Evolutionary conservation across 2,888 invertebrate genomes (phyloP).

Genomic region (Pterobdella sp.): DNA sequence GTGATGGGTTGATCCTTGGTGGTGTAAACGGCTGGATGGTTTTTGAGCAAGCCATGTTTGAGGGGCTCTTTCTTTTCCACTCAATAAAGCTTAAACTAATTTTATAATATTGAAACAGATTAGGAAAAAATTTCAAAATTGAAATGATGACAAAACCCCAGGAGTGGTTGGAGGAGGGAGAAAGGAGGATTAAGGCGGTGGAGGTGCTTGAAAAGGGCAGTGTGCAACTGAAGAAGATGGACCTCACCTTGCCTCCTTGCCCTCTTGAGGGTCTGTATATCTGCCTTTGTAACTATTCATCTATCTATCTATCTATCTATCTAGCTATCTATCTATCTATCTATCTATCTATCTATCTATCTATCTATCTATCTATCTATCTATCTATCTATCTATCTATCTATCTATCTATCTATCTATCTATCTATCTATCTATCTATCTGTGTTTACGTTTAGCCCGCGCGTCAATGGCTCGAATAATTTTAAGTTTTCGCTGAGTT

Average conservation of each 20-base stretch:
- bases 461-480: too few species aligned
- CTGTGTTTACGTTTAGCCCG: neutral
- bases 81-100: too few species aligned
- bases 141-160: too few species aligned
- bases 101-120: too few species aligned
- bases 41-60: too few species aligned
- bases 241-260: neutral
- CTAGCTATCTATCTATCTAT: slow-evolving; percentile 14
- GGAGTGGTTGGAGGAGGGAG: neutral
- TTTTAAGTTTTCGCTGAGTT: too few species aligned
- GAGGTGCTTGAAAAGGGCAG: neutral
- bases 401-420: slow-evolving; percentile 18
- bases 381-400: slow-evolving; percentile 18
- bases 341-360: slow-evolving; percentile 18
- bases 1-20: too few species aligned
- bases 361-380: slow-evolving; percentile 20
- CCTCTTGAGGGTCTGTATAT: neutral
- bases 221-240: neutral
- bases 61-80: too few species aligned
- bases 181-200: neutral
- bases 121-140: too few species aligned
- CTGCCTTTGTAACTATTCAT: neutral
- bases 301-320: slow-evolving; percentile 8
- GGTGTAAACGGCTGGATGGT: too few species aligned
- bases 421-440: slow-evolving; percentile 15